These are phyloP conservation scores for Andrena haemorrhoa DNA, from an alignment of 2,888 invertebrate genomes.

Conservation along the genomic window DNA sequence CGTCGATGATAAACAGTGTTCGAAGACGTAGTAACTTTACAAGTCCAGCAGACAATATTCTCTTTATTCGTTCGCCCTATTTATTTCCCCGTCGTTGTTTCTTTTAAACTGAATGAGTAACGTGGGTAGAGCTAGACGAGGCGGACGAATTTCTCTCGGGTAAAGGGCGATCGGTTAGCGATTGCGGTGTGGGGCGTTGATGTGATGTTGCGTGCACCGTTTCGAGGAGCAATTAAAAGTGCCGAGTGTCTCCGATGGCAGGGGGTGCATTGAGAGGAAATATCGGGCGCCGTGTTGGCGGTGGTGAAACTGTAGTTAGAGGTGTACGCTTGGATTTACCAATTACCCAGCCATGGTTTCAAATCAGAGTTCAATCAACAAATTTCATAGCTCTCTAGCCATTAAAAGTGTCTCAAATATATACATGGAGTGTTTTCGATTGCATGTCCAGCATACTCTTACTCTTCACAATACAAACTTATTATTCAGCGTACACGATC, in stretches of 20 bases:
- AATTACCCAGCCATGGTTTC: constrained; percentile 26
- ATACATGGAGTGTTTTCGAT: neutral
- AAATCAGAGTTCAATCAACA: constrained; percentile 46
- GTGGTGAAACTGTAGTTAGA: constrained; percentile 48
- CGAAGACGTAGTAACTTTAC: neutral
- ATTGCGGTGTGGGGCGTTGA: neutral
- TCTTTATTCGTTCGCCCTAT: neutral
- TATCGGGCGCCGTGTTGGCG: constrained; percentile 38
- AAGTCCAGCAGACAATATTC: neutral
- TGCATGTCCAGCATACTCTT: neutral
- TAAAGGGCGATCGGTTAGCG: neutral
- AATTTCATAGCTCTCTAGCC: constrained; percentile 34
- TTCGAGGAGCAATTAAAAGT: constrained; percentile 50
- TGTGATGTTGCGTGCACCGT: constrained; percentile 15
- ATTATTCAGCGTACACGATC: neutral
- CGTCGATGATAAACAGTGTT: constrained; percentile 4
- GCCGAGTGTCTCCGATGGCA: constrained; percentile 14
- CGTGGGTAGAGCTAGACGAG: neutral
- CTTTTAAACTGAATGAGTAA: neutral
- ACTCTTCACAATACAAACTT: constrained; percentile 1
- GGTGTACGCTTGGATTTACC: constrained; percentile 34
- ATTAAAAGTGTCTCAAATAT: constrained; percentile 13
- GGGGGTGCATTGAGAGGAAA: constrained; percentile 33
- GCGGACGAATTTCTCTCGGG: neutral
- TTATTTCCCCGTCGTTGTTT: neutral